These are phyloP conservation scores for Lepetodrilus schrolli DNA, from an alignment of 2,888 invertebrate species.

Conservation along the genomic window DNA sequence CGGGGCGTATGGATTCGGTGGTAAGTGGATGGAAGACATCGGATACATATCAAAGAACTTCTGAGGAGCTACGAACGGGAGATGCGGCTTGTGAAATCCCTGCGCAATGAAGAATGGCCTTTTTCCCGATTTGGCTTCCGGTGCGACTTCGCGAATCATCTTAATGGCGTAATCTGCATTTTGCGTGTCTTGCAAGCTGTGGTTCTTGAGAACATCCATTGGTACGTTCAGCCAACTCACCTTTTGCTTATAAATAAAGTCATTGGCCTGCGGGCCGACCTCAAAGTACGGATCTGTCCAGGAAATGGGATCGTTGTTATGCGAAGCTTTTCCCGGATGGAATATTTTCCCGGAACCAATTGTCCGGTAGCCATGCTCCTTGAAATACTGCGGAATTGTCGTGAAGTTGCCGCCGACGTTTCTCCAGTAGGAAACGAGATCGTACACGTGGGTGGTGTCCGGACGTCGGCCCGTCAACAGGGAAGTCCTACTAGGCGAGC, in stretches of 20 bases:
- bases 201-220: constrained; percentile 78
- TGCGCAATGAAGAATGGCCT: constrained; percentile 52
- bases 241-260: constrained; percentile 12
- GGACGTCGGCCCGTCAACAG: constrained; percentile 47
- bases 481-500: constrained; percentile 37
- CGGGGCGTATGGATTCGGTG: constrained; percentile 53
- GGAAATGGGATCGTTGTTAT: constrained; percentile 77
- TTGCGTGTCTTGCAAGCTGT: constrained; percentile 73
- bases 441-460: constrained; percentile 48
- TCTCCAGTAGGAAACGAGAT: constrained; percentile 44
- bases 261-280: constrained; percentile 30
- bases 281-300: constrained; percentile 37
- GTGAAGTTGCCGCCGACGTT: constrained; percentile 47
- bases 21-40: constrained; percentile 40
- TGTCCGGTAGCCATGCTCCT: constrained; percentile 42
- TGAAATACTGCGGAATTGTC: constrained; percentile 50
- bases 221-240: constrained; percentile 54
- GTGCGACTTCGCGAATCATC: constrained; percentile 50
- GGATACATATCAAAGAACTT: constrained; percentile 66
- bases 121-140: constrained; percentile 53
- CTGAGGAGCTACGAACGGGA: constrained; percentile 48
- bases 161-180: constrained; percentile 38
- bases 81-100: constrained; percentile 50
- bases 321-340: constrained; percentile 78
- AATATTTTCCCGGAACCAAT: constrained; percentile 46